These are phyloP conservation scores for Caprella mutica DNA, from an alignment of 2,888 invertebrate genomes.

Conservation along the genomic window DNA sequence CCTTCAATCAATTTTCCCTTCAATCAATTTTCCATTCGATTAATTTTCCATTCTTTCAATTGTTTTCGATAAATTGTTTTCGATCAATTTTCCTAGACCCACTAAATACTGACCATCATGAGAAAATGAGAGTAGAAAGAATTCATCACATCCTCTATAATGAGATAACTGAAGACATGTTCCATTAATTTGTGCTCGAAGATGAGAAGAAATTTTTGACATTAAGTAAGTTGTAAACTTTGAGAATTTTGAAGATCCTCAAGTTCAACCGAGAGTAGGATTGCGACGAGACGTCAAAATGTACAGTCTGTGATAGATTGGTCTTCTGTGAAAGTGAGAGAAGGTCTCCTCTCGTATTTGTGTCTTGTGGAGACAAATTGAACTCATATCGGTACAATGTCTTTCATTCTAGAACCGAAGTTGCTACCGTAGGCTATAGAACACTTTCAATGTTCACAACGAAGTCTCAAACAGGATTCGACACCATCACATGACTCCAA, in stretches of 20 bases:
- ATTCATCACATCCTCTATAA: background rate
- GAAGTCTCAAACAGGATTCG: background rate
- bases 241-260: too few species aligned
- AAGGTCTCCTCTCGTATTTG: background rate
- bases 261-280: background rate
- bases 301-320: background rate
- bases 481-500: too few species aligned
- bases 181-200: background rate
- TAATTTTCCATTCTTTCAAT: too few species aligned
- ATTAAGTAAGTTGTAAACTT: background rate
- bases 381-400: background rate
- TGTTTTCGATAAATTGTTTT: too few species aligned
- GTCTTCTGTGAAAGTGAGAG: background rate
- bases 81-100: too few species aligned
- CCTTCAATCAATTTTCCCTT: too few species aligned
- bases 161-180: background rate
- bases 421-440: background rate
- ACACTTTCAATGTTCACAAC: background rate
- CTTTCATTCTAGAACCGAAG: background rate
- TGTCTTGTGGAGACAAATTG: background rate
- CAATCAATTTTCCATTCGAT: too few species aligned
- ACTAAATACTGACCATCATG: too few species aligned
- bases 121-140: background rate
- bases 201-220: background rate
- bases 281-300: background rate